Evolutionary conservation across 1,140 invertebrate species (phyloP).

Genomic region (Portunus trituberculatus): DNA sequence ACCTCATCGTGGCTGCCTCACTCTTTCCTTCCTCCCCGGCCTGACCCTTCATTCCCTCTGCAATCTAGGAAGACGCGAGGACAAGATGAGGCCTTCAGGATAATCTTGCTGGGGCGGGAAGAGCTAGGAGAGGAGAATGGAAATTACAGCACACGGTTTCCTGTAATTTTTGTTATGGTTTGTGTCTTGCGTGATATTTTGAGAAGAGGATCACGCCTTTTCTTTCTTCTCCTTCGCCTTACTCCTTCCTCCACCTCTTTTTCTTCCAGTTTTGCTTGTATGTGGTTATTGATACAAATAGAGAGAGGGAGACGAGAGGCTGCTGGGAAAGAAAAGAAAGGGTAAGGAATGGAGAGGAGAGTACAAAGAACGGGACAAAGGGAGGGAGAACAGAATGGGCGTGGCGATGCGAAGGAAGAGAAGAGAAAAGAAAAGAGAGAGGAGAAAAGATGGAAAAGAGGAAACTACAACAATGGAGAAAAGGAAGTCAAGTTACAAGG

Average conservation of each 20-base stretch:
- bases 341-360: not conserved
- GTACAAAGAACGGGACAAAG: not conserved
- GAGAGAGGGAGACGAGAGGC: too few relatives aligned
- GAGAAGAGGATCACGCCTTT: too few relatives aligned
- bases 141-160: not conserved
- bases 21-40: not conserved
- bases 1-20: not conserved
- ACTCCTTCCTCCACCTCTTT: too few relatives aligned
- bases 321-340: too few relatives aligned
- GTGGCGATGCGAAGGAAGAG: not conserved
- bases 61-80: too few relatives aligned
- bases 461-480: not conserved
- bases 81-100: not conserved
- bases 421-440: not conserved
- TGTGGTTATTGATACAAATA: too few relatives aligned
- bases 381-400: not conserved
- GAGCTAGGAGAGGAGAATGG: not conserved
- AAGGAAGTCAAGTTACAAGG: not conserved
- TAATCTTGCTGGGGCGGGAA: not conserved
- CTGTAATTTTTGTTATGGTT: not conserved
- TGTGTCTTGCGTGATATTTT: too few relatives aligned
- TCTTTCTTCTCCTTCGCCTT: too few relatives aligned
- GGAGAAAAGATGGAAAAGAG: not conserved
- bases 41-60: too few relatives aligned
- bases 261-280: too few relatives aligned